Base-by-base conservation (phyloP, 2,888 invertebrate genomes). In the Hedychridium roseum region DNA sequence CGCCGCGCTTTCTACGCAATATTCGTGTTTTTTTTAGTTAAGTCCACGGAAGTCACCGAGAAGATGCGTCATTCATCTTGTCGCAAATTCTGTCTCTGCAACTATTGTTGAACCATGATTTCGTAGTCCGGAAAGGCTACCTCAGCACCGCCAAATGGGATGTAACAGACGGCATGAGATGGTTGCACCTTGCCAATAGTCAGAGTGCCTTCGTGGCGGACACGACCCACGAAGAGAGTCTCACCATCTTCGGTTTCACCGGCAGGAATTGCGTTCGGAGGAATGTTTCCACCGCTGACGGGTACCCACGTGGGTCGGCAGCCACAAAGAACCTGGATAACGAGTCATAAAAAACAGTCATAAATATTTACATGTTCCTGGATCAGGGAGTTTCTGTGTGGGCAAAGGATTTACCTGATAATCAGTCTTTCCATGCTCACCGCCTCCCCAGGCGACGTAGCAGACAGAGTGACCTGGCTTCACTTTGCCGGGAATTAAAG, bases 151-250 rank as follows among this genome's bases (percentile, higher is more conserved):
- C 82, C 91, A 73, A 86, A 94, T 9, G 93, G 86, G 79, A 94
- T 91, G 84, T 94, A 94, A 75, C 89, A 88, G 42, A 88, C 87
- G 17, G 85, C 88, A 71, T 92, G 92, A 5, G 90, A 90, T 26
- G 88, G 87, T 67, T 94, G 93, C 1, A 94, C 88, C 80, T 94
- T 93, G 69, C 93, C 92, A 17, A 88, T 83, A 16, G 91, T 91
- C 35, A 90, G 57, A 49, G 88, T 85, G 47, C 88, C 91, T 62
- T 92, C 90, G 69, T 92, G 91, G 27, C 83, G 81, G 0, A 88
- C 89, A 56, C 92, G 86, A 11, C 92, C 93, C 26, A 92, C 81
- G 78, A 84, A 92, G 1, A 93, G 82, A 0, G 90, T 85, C 71
- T 93, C 93, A 0, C 92, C 92, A 20, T 89, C 88, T 70, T 89